Evolutionary conservation across 1,140 invertebrate genomes (phyloP), one percentile per base, ranked within the genome.

Genomic region (Papilio xuthus): DNA sequence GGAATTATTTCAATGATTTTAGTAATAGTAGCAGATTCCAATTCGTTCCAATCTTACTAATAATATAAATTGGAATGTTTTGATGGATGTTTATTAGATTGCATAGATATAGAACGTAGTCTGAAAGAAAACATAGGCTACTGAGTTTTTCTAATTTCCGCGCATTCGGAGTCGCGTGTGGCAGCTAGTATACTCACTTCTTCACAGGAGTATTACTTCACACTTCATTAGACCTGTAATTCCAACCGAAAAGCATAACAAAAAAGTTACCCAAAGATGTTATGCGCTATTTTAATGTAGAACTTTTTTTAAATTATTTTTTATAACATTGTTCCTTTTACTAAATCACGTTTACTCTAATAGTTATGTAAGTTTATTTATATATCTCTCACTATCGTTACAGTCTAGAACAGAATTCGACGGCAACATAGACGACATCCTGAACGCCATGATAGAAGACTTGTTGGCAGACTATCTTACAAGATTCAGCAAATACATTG

Each of bases 351-450:
- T 53, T 18, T n/a, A 53, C 15, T 44, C 42, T 13, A 44, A 20
- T 53, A 53, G 23, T n/a, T 12, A 23, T 63, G 26, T 26, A 56
- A 67, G 32, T 32, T 37, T 18, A 50, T 72, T 44, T n/a, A 70
- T 60, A 78, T 60, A 53, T 15, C 37, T 60, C 78, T 70, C 71
- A 42, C 20, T 67, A 76, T 71, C 79, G 9, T 90, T 89, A 60
- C 86, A 90, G 89, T 85, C 84, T 26, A 63, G 47, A 9, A 87
- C 85, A 3, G 83, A 89, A 32, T 86, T 86, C 71, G 90, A 90
- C 37, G 78, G 82, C 8, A 90, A 87, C 77, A 85, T 89, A 71
- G 90, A 92, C 75, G 77, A 80, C 18, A 85, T 92, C 67, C 73
- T 86, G 26, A 92, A 87, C 83, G 50, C 82, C 1, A 82, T 90